A percentile compares a stretch with the other conserved stretches of the same genome.
Evolutionary conservation across 2,888 invertebrate genomes (phyloP).

Genomic region (Ochropleura plecta): DNA sequence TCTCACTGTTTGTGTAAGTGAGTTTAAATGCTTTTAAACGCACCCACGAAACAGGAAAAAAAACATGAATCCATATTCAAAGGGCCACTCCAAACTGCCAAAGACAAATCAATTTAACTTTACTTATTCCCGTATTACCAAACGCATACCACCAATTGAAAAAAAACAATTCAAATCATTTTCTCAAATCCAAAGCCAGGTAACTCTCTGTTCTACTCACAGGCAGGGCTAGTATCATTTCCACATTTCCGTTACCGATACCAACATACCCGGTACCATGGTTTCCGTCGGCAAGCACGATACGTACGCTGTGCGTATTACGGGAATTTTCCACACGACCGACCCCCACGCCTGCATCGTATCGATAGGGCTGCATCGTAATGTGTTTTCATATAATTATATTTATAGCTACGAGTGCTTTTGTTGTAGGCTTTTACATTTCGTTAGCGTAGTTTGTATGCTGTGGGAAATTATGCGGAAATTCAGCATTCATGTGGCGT

Average conservation of each 20-base stretch:
- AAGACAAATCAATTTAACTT: neutral
- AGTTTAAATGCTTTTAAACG: too few relatives aligned
- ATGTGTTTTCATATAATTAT: constrained; percentile 37
- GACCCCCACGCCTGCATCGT: constrained; percentile 60
- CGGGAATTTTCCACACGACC: constrained; percentile 66
- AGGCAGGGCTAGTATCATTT: neutral
- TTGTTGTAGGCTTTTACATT: constrained; percentile 15
- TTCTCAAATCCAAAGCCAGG: too few relatives aligned
- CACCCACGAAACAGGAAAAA: too few relatives aligned
- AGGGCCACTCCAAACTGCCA: neutral
- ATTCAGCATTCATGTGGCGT: too few relatives aligned
- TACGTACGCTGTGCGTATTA: constrained; percentile 49
- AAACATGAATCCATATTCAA: neutral
- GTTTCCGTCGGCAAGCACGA: neutral
- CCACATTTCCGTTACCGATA: neutral
- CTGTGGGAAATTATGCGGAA: neutral
- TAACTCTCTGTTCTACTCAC: neutral
- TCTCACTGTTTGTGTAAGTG: too few relatives aligned
- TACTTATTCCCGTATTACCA: neutral
- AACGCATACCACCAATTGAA: too few relatives aligned
- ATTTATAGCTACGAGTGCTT: constrained; percentile 18
- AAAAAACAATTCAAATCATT: neutral
- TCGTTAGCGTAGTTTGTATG: neutral
- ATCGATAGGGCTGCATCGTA: constrained; percentile 51
- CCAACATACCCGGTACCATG: neutral